Conservation (phyloP, 2,888 invertebrate genomes). For the Eupithecia subumbrata region DNA sequence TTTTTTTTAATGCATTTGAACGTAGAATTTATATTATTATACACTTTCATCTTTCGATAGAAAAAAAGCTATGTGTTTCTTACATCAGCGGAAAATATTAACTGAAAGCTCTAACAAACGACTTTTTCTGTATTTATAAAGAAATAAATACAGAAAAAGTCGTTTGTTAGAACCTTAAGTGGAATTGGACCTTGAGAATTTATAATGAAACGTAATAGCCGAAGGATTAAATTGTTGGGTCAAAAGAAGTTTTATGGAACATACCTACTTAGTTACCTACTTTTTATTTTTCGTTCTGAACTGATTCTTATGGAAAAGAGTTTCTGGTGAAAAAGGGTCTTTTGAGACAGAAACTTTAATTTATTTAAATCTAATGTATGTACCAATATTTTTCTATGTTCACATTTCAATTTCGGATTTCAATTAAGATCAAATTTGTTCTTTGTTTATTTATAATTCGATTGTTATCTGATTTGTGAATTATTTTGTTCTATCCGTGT, state of each 20-base stretch:
- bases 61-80: background rate
- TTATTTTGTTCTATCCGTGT: no score
- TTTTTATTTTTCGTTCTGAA: background rate
- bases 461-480: no score
- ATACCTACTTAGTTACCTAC: background rate
- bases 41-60: background rate
- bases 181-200: background rate
- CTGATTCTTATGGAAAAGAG: background rate
- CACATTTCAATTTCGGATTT: no score
- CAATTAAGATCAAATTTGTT: no score
- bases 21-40: no score
- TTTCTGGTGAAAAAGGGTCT: background rate
- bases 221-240: background rate
- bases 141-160: constrained; percentile 2
- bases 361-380: background rate
- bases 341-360: background rate
- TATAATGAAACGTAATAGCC: background rate
- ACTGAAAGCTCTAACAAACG: background rate
- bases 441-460: no score
- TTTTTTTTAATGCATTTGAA: no score
- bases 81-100: background rate
- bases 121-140: no score
- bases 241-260: background rate
- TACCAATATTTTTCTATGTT: no score
- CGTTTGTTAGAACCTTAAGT: constrained; percentile 19